Evolutionary conservation across 1,140 invertebrate species (phyloP).

Genomic region (Drosophila saltans): DNA sequence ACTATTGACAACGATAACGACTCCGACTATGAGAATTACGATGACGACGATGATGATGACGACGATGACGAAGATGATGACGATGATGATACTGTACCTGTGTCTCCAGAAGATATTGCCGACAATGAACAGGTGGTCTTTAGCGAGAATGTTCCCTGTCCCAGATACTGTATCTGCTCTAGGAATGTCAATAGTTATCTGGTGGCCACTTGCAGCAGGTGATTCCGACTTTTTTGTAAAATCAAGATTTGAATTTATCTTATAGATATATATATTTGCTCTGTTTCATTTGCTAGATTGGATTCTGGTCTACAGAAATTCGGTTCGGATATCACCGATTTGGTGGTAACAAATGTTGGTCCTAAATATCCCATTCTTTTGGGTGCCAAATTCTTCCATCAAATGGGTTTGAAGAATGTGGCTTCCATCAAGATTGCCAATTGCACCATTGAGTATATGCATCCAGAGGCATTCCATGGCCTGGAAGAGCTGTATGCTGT

Average conservation of each 20-base stretch:
- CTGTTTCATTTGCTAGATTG: slow-evolving; percentile 64
- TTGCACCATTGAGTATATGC: slow-evolving; percentile 84
- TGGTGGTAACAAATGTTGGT: slow-evolving; percentile 85
- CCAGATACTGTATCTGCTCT: slow-evolving; percentile 76
- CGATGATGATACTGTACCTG: slow-evolving; percentile 21
- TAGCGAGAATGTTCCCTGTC: slow-evolving; percentile 76
- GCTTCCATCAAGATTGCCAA: slow-evolving; percentile 86
- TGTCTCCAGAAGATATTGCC: slow-evolving; percentile 44
- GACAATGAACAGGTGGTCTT: slow-evolving; percentile 70
- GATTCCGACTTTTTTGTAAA: neutral
- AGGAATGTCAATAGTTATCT: slow-evolving; percentile 77
- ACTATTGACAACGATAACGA: slow-evolving; percentile 67
- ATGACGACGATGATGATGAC: slow-evolving; percentile 63
- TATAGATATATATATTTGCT: neutral
- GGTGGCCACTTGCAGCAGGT: slow-evolving; percentile 82
- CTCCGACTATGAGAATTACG: slow-evolving; percentile 58
- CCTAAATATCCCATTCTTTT: slow-evolving; percentile 84
- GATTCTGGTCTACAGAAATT: slow-evolving; percentile 86
- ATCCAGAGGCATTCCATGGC: slow-evolving; percentile 87
- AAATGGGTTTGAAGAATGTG: slow-evolving; percentile 85
- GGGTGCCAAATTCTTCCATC: slow-evolving; percentile 85
- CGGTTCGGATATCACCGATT: slow-evolving; percentile 85
- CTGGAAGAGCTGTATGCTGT: slow-evolving; percentile 87
- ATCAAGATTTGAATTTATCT: too few species aligned
- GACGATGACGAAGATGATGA: slow-evolving; percentile 66